These are phyloP conservation scores for Calonectris borealis DNA, from an alignment of 2,113 vertebrate genomes.

Conservation along the genomic window DNA sequence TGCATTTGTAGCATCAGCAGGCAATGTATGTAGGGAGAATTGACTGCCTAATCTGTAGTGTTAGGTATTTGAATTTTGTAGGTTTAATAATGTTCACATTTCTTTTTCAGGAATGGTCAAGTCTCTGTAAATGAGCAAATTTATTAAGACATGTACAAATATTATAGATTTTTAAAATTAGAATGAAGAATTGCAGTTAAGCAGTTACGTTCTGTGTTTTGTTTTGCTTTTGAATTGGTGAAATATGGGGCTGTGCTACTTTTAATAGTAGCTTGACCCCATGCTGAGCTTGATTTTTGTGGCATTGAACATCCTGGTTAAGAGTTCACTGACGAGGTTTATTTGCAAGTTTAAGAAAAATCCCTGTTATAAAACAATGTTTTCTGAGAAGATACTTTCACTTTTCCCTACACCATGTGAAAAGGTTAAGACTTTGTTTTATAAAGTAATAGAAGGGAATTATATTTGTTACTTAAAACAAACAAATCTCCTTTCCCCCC, in stretches of 20 bases:
- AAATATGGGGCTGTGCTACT: neutral
- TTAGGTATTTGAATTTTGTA: neutral
- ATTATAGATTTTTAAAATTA: neutral
- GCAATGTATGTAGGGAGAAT: rapidly evolving
- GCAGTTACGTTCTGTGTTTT: neutral
- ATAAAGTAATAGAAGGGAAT: neutral
- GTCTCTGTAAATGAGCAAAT: neutral
- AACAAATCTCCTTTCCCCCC: neutral
- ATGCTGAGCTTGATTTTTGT: neutral
- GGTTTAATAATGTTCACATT: neutral
- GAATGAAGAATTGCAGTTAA: neutral
- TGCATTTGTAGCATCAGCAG: neutral
- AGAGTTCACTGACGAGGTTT: neutral
- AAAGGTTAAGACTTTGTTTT: neutral
- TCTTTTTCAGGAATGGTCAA: neutral
- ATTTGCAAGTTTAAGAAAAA: neutral
- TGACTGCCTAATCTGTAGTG: neutral
- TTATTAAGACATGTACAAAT: neutral
- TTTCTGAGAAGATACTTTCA: neutral
- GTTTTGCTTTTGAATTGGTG: neutral
- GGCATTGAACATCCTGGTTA: neutral
- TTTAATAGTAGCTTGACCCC: neutral
- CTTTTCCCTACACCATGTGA: neutral
- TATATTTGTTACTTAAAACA: neutral
- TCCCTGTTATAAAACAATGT: neutral